Base-by-base conservation (phyloP, 37 sponge, comb jelly and placozoan species). In the Tethya wilhelma region DNA sequence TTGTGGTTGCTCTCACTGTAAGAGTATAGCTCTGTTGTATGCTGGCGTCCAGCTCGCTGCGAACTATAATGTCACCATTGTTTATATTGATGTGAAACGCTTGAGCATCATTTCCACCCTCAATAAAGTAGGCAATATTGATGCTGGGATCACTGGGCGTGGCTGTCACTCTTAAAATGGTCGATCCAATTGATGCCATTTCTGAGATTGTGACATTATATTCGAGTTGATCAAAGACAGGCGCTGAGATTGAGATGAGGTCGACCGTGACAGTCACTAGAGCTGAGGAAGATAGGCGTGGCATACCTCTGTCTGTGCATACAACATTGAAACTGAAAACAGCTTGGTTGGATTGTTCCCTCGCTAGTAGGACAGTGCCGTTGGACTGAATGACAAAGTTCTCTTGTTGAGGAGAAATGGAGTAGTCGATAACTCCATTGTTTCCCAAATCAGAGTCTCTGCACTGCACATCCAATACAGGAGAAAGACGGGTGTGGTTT, bases 211-310 rank as follows among this genome's bases (percentile, higher is more conserved):
- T 45, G 11, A 75, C 43, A 59, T 45, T 59, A 64, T 85, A 87
- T 25, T 28, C 17, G n/a, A 65, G 4, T 14, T 62, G 31, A 75
- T 59, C 59, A 77, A 92, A 92, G 0, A 79, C 59, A 25, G 92
- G 92, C 34, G 84, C 88, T 43, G 38, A 77, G 1, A 86, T 29
- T 22, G 65, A 26, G 8, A 83, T 28, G n/a, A 67, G 55, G 49
- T 82, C 67, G n/a, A 93, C 93, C 20, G 74, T 53, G 36, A 93
- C 85, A 39, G 89, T 78, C 37, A 87, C 88, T 29, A 78, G 86
- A 33, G 78, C 81, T 40, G 91, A 79, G 7, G 83, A 74, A 1
- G 79, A 85, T 14, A 91, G 72, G 4, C 64, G 4, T 20, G 66
- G 74, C n/a, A 38, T 34, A 31, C 93, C 89, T 41, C 56, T 75